A percentile compares a stretch with the other conserved stretches of the same genome.
phyloP scores from a whole-genome alignment of 2,113 vertebrate species.

The rat (Rattus norvegicus) region GRCr8 NC_086021.1:90413501-90414000 shows the following conservation, averaged over 20 bases:
- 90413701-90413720: background rate
- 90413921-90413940: background rate
- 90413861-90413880: background rate
- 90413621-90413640: background rate
- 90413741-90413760: background rate
- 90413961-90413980: background rate
- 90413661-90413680: background rate
- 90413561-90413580: background rate
- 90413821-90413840: background rate
- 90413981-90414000: background rate
- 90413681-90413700: background rate
- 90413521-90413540: background rate
- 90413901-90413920: background rate
- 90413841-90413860: background rate
- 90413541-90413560: background rate
- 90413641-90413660: background rate
- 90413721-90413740: background rate
- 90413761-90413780: background rate
- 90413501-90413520: background rate
- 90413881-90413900: background rate
- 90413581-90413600: background rate
- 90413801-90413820: background rate
- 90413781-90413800: background rate
- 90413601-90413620: background rate
- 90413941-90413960: background rate